Conservation (phyloP, 2,797 vertebrate genomes). For the Triplophysa yarkandensis region DNA sequence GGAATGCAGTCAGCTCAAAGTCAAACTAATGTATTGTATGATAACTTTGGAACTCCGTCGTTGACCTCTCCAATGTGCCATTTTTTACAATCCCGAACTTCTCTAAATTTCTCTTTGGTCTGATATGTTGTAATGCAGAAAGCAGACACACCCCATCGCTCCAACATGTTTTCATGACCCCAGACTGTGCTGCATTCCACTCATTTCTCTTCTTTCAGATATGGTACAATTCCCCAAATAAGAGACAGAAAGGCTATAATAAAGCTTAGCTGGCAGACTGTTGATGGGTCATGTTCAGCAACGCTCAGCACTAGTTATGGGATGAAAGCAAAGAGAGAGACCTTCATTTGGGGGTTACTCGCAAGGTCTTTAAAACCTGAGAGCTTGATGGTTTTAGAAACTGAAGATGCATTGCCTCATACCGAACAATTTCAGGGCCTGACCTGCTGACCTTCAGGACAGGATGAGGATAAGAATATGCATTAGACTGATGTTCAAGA, state of each 20-base stretch:
- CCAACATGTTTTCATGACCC: conserved; percentile 37
- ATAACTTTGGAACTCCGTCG: not conserved
- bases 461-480: conserved; percentile 44
- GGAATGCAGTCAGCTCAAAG: not conserved
- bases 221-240: conserved; percentile 6
- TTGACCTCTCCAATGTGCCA: conserved; percentile 17
- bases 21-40: not conserved
- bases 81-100: conserved; percentile 6
- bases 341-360: not conserved
- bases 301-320: conserved; percentile 45
- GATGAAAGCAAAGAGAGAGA: conserved; percentile 15
- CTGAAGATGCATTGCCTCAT: conserved; percentile 22
- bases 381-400: conserved; percentile 18
- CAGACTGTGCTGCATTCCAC: conserved; percentile 18
- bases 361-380: conserved; percentile 1
- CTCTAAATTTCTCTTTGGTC: not conserved
- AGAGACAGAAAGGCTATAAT: conserved; percentile 34
- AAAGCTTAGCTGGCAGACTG: conserved; percentile 45
- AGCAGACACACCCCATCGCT: conserved; percentile 14
- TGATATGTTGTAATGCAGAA: conserved; percentile 29
- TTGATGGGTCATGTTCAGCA: conserved; percentile 52
- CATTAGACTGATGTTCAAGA: conserved; percentile 37
- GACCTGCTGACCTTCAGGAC: conserved; percentile 39
- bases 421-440: conserved; percentile 27
- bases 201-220: conserved; percentile 15